These are phyloP conservation scores for Allolobophora icterica DNA, from an alignment of 2,888 invertebrate species.

Conservation along the genomic window DNA sequence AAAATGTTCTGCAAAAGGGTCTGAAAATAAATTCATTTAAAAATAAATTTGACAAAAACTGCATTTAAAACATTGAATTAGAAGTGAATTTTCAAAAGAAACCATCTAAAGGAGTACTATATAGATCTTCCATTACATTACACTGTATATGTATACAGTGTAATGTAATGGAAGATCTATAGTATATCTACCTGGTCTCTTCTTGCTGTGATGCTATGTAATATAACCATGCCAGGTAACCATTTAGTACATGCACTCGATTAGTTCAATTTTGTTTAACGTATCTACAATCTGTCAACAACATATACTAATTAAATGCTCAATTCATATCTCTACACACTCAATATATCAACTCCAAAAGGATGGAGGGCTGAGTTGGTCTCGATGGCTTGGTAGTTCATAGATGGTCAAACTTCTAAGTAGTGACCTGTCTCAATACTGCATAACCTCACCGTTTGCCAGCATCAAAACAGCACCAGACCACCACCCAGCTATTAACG, in stretches of 20 bases:
- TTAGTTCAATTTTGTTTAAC: neutral
- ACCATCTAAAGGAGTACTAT: no score
- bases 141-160: no score
- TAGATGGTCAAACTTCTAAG: neutral
- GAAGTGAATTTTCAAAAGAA: no score
- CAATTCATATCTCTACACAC: neutral
- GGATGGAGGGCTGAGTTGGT: neutral
- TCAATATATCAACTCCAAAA: neutral
- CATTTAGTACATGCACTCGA: neutral
- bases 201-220: neutral
- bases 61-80: neutral
- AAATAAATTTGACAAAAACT: neutral
- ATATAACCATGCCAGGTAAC: neutral
- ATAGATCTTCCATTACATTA: neutral
- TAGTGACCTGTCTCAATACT: neutral
- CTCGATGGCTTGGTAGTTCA: neutral
- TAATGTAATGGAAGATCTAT: no score
- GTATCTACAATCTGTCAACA: neutral
- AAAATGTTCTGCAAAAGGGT: conserved; percentile 42
- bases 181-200: neutral
- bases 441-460: neutral
- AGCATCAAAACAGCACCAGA: neutral
- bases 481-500: neutral
- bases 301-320: neutral
- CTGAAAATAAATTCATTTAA: conserved; percentile 33